These are phyloP conservation scores for Oppia nitens DNA, from an alignment of 1,140 invertebrate species.

Conservation along the genomic window DNA sequence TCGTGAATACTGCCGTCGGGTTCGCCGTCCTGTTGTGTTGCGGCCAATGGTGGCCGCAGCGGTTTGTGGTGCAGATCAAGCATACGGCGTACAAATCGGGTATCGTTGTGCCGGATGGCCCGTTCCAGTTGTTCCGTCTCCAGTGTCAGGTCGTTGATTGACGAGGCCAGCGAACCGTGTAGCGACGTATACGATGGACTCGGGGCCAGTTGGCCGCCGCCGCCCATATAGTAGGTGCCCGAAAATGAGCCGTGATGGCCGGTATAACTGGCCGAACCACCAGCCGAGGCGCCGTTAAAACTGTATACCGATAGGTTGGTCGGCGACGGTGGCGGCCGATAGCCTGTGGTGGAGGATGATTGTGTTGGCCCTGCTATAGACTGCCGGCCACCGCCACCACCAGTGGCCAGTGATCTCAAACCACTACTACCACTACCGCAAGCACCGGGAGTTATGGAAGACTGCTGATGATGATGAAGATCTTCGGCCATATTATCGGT, in stretches of 20 bases:
- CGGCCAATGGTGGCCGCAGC: not conserved
- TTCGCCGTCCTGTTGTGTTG: not conserved
- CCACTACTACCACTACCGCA: no score
- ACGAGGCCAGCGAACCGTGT: constrained; percentile 32
- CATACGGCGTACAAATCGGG: constrained; percentile 33
- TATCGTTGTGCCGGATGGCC: constrained; percentile 37
- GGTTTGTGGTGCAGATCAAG: constrained; percentile 38
- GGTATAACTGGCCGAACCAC: not conserved
- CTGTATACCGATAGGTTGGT: constrained; percentile 4
- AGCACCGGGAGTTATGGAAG: constrained; percentile 7
- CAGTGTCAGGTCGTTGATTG: constrained; percentile 34
- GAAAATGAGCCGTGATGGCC: not conserved
- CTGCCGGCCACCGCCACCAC: no score
- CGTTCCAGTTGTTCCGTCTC: constrained; percentile 37
- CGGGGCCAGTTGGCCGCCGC: not conserved
- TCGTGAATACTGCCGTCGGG: not conserved
- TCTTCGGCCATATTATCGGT: not conserved
- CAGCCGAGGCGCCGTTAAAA: not conserved
- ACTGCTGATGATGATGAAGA: not conserved
- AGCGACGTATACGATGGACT: constrained; percentile 4
- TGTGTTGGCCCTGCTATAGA: not conserved
- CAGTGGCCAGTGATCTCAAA: no score
- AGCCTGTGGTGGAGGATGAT: not conserved
- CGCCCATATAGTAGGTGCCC: not conserved
- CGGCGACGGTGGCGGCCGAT: not conserved